These are phyloP conservation scores for Apodemia mormo DNA, from an alignment of 2,888 invertebrate genomes.

Conservation along the genomic window DNA sequence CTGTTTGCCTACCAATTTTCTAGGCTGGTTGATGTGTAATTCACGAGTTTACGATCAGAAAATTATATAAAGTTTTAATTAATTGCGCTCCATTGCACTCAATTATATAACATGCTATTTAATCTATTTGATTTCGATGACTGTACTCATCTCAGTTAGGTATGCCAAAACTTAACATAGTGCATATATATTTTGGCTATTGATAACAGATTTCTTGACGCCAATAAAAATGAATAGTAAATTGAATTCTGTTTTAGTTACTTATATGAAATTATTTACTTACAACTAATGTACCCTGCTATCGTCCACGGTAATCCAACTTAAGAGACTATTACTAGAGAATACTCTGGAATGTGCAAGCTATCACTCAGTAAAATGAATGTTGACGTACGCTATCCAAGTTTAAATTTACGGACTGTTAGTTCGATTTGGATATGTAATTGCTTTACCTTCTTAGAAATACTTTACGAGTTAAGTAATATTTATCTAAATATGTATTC, in stretches of 20 bases:
- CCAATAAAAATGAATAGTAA: background rate
- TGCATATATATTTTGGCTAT: no score
- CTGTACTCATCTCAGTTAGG: no score
- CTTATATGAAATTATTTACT: constrained; percentile 6
- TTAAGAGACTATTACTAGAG: constrained; percentile 10
- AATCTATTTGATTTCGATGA: no score
- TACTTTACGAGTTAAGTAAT: background rate
- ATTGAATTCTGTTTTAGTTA: background rate
- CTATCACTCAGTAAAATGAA: constrained; percentile 34
- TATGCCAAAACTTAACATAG: no score
- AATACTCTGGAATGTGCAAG: constrained; percentile 14
- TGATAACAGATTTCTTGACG: background rate
- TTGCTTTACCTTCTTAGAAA: background rate
- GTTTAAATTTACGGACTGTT: constrained; percentile 24
- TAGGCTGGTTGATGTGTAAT: no score
- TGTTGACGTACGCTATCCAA: constrained; percentile 31
- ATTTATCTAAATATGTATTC: no score
- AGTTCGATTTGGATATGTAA: constrained; percentile 24
- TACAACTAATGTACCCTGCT: background rate
- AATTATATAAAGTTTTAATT: no score
- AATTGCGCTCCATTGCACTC: no score
- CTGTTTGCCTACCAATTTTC: no score
- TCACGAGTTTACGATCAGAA: no score
- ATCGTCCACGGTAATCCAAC: constrained; percentile 16
- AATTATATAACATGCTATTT: no score